A percentile compares a stretch with the other conserved stretches of the same genome.
Conservation (phyloP, 2,113 vertebrate species). For the Neolamprologus cancellatus region DNA sequence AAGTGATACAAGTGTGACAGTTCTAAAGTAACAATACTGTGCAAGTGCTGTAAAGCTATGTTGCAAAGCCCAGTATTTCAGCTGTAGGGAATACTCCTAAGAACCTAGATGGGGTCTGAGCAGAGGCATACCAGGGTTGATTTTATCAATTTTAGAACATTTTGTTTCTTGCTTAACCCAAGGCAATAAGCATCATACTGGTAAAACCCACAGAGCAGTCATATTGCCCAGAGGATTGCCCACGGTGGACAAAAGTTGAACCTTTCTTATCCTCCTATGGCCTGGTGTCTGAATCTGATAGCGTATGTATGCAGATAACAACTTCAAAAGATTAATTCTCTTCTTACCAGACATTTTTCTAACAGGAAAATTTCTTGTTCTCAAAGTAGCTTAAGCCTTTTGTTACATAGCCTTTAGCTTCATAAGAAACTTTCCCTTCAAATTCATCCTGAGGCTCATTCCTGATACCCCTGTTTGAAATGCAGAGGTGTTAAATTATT, state of each 20-base stretch:
- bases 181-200: slow-evolving; percentile 44
- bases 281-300: slow-evolving; percentile 33
- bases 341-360: slow-evolving; percentile 53
- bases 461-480: slow-evolving; percentile 39
- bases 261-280: slow-evolving; percentile 54
- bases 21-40: neutral
- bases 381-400: slow-evolving; percentile 26
- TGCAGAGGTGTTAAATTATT: slow-evolving; percentile 57
- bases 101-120: slow-evolving; percentile 47
- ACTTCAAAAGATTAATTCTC: slow-evolving; percentile 69
- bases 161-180: slow-evolving; percentile 58
- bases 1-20: neutral
- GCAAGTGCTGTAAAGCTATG: neutral
- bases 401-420: slow-evolving; percentile 61
- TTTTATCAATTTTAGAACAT: slow-evolving; percentile 66
- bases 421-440: slow-evolving; percentile 50
- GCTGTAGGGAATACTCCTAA: slow-evolving; percentile 47
- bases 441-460: slow-evolving; percentile 55
- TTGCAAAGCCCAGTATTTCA: slow-evolving; percentile 11
- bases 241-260: slow-evolving; percentile 56
- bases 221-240: slow-evolving; percentile 64
- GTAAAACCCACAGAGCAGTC: slow-evolving; percentile 46
- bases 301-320: slow-evolving; percentile 54
- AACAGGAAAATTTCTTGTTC: slow-evolving; percentile 36
- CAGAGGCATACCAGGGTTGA: slow-evolving; percentile 38